phyloP scores from a whole-genome alignment of 2,888 invertebrate genomes.

The Nasonia oneida region DNA sequence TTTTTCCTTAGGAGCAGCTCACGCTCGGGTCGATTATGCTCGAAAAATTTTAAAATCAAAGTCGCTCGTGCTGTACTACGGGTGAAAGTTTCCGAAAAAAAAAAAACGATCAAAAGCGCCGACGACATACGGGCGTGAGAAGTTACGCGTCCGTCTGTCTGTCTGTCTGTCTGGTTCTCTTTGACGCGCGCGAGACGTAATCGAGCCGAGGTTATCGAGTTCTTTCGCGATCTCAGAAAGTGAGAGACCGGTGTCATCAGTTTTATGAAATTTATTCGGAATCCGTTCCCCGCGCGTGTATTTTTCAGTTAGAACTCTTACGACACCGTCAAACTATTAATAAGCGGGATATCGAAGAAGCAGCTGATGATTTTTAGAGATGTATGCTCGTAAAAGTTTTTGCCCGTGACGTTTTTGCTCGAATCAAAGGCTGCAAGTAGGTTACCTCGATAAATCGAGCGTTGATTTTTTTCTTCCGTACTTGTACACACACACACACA shows the following conservation, averaged over 20 bases:
- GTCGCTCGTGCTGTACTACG: background rate
- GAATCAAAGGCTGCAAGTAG: background rate
- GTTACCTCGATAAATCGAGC: background rate
- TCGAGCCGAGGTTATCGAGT: conserved; percentile 48
- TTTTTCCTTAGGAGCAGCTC: background rate
- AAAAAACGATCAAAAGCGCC: conserved; percentile 5
- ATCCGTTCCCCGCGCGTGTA: background rate
- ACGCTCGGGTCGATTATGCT: background rate
- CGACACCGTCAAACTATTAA: conserved; percentile 9
- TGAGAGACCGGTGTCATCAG: background rate
- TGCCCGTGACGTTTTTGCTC: background rate
- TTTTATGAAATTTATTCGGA: conserved; percentile 4
- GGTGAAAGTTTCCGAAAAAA: conserved; percentile 20
- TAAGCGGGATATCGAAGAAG: background rate
- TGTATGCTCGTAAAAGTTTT: background rate
- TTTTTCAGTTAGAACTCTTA: background rate
- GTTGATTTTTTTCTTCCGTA: background rate
- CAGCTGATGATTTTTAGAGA: background rate
- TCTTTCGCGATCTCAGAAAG: background rate
- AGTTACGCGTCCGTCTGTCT: background rate
- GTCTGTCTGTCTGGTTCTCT: background rate
- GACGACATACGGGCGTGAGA: background rate
- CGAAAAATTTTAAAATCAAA: background rate
- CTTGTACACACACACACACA: no score
- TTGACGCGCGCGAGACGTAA: background rate